Evolutionary conservation across 2,888 invertebrate genomes (phyloP), one percentile per base, ranked within the genome.

Genomic region (Chydorus sphaericus): DNA sequence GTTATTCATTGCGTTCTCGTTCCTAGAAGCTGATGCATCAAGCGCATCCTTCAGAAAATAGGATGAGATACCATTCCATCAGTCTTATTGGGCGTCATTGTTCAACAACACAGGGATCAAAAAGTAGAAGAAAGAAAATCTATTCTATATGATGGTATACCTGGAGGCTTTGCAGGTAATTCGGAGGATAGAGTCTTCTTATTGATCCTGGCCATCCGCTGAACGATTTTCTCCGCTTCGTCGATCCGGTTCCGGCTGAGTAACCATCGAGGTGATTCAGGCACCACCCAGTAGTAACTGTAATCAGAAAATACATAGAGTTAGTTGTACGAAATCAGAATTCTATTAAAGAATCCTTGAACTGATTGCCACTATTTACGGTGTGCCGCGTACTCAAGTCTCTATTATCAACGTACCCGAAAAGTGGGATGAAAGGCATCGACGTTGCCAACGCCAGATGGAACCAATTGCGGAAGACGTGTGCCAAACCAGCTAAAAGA

Each of bases 201-300:
- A 62, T 83, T 83, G 61, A 73, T 73, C 61, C 68, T 75, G 1
- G 80, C 82, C 63, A 81, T 76, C 59, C 75, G 74, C 59, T 76
- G 75, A 4, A 81, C 70, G 6, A 81, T 79, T 52, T 74, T 75
- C 62, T 79, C 79, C 0, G 82, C 82, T 61, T 82, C 80, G 54
- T 78, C 77, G 61, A 80, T 75, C 48, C 79, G 72, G 26, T 80
- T 79, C 62, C 79, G 75, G 26, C 80, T 77, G 6, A 81, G 76
- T 20, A 81, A 69, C 82, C 82, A 82, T 59, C 82, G 70, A 2
- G 82, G 81, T 49, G 82, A 82, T 66, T 82, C 82, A 8, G 82
- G 82, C 60, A 82, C 75, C 38, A 82, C 71, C 79, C 81, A 80
- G 65, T 76, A 79, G 61, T 75, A 79, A 60, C 79, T 79, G 68